These are phyloP conservation scores for Drosophila atroscutellata DNA, from an alignment of 2,888 invertebrate species.

Conservation along the genomic window DNA sequence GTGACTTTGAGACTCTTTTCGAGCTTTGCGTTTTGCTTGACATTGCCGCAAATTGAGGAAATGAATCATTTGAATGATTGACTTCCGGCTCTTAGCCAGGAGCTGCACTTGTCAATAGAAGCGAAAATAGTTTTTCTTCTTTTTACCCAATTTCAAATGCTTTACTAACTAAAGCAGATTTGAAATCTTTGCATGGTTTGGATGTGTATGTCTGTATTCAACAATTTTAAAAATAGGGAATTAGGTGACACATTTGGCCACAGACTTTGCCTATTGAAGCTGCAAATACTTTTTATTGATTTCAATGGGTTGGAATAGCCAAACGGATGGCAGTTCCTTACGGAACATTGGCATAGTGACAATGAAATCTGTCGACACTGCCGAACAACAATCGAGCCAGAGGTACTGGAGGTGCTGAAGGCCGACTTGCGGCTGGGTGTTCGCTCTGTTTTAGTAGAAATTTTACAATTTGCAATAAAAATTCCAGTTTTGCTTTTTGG, in stretches of 20 bases:
- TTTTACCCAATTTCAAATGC: conserved; percentile 28
- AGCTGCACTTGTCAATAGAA: conserved; percentile 6
- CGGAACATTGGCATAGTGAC: conserved; percentile 63
- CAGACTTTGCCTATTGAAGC: conserved; percentile 19
- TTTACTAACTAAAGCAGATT: conserved; percentile 31
- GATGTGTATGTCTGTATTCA: not conserved
- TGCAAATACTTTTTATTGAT: conserved; percentile 58
- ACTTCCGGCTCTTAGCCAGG: conserved; percentile 61
- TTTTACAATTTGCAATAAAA: conserved; percentile 80
- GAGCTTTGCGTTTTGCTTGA: conserved; percentile 24
- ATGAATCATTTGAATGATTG: conserved; percentile 74
- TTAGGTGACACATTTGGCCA: conserved; percentile 13
- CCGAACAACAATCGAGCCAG: conserved; percentile 36
- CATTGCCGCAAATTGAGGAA: conserved; percentile 67
- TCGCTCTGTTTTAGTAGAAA: conserved; percentile 68
- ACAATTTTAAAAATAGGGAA: conserved; percentile 8
- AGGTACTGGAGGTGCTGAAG: not conserved
- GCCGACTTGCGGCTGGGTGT: conserved; percentile 25
- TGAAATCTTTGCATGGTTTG: not conserved
- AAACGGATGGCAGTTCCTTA: conserved; percentile 39
- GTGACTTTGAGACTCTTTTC: conserved; percentile 28
- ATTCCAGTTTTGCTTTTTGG: conserved; percentile 77
- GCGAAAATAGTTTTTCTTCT: conserved; percentile 33
- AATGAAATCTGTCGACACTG: conserved; percentile 62
- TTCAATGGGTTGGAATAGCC: conserved; percentile 38